Base-by-base conservation (phyloP, 2,113 vertebrate genomes). In the Chaenogobius annularis region DNA sequence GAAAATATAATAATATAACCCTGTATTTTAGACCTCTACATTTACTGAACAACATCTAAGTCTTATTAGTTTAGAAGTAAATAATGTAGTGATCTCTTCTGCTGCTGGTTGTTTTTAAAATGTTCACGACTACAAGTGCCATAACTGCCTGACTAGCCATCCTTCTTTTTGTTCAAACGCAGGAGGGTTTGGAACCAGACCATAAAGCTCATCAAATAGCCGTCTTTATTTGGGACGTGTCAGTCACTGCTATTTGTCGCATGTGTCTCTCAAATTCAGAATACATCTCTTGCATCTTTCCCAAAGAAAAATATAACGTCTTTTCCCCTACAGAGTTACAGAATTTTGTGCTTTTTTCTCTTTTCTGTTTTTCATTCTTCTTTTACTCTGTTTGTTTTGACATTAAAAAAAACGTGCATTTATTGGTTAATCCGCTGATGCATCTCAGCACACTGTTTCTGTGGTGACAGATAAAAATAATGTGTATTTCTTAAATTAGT, bases 401-500 rank as follows among this genome's bases (percentile, higher is more conserved):
- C 46, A 47, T 11, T 31, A 46, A 46, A 46, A 3, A 3, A 46
- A 11, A 3, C 44, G 12, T 46, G 1, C 12, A 11, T 46, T 47
- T 3, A 47, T 47, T 47, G 12, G 11, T 47, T 47, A 3, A 13
- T 47, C 46, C 12, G 12, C 11, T n/a, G n/a, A 2, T 14, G 48
- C 67, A 68, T 76, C 61, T 64, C 20, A 44, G 48, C 43, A 23
- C 22, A 65, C 43, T 52, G 58, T 83, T 73, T 74, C 75, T 64
- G 11, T 61, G 68, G 59, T 78, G 70, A 82, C 55, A 69, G 72
- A 77, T 75, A 9, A 58, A 14, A 66, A 79, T 68, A 50, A 54
- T 59, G 44, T 78, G 23, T n/a, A 12, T 13, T 68, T 76, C 44
- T 46, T 71, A 67, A 50, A 75, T 61, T 26, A 31, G 73, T 43